Conservation (phyloP, 2,888 invertebrate species). For the Cosmopolites sordidus region DNA sequence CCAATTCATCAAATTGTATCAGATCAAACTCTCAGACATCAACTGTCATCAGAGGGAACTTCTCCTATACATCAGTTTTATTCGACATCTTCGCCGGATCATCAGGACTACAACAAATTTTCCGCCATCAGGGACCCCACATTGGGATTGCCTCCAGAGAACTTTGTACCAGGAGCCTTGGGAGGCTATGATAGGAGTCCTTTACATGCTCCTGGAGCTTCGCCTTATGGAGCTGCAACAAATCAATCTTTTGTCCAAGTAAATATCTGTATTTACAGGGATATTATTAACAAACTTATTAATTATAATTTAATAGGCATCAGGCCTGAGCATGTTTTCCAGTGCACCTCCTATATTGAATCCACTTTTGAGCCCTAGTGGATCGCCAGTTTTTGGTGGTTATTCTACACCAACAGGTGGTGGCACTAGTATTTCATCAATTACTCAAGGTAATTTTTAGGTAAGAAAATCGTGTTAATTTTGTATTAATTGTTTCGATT, state of each 20-base stretch:
- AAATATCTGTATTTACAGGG: neutral
- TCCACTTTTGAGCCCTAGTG: conserved; percentile 39
- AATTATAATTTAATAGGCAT: conserved; percentile 30
- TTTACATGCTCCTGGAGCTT: conserved; percentile 37
- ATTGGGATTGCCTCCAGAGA: conserved; percentile 35
- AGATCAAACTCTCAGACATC: conserved; percentile 39
- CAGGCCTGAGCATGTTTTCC: conserved; percentile 39
- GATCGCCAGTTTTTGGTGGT: conserved; percentile 41
- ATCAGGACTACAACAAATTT: conserved; percentile 29
- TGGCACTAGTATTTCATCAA: conserved; percentile 50
- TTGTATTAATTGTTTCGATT: neutral
- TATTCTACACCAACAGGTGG: conserved; percentile 35
- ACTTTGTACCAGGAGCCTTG: conserved; percentile 29
- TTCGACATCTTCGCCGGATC: conserved; percentile 11
- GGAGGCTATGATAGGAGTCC: conserved; percentile 35
- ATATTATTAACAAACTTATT: neutral
- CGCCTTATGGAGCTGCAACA: conserved; percentile 26
- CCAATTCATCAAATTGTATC: conserved; percentile 55
- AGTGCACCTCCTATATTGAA: conserved; percentile 40
- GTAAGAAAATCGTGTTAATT: neutral
- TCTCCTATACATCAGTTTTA: conserved; percentile 60
- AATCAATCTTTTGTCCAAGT: conserved; percentile 18
- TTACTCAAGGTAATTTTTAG: conserved; percentile 52
- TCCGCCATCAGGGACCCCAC: conserved; percentile 34
- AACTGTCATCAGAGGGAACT: conserved; percentile 42